Base-by-base conservation (phyloP, 2,797 vertebrate genomes). In the Sphenodon punctatus region DNA sequence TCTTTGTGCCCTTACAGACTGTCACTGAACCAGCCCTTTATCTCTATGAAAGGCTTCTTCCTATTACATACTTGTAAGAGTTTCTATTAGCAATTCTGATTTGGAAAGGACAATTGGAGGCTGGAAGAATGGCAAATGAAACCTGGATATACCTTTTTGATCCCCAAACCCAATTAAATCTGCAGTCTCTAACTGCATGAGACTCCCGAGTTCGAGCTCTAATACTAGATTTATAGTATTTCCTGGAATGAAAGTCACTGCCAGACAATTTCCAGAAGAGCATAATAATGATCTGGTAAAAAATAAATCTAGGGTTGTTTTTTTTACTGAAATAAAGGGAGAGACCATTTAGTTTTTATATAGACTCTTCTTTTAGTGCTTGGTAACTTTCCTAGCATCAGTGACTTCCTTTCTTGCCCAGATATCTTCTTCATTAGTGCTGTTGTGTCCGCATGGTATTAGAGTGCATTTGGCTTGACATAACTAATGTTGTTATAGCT, bases 121-220 rank as follows among this genome's bases (percentile, higher is more conserved):
- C 74, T 87, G 84, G 82, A 90, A 82, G 72, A 91, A 87, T 87
- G 80, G 86, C 71, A 90, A 91, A 88, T 91, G 70, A 80, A 91
- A 84, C 78, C 76, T 14, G 49, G 86, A 90, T 92, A 82, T 83
- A 80, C 84, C 67, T 88, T 91, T 92, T 85, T 85, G 88, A 93
- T 92, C 80, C 72, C 65, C 81, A 80, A 89, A 89, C 80, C 89
- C 90, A 90, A 90, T 92, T 93, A 93, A 90, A 92, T 89, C 89
- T 92, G 65, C 80, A 73, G 67, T 79, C 86, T 87, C 86, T 70
- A 90, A 82, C 82, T 75, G 53, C 5, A 3, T 88, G 76, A 75
- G 80, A 83, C 85, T 89, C 64, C 75, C 25, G 68, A 89, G 86
- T 93, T 88, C 88, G n/a, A 85, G 65, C 86, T 90, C 78, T 90